Evolutionary conservation across 2,888 invertebrate genomes (phyloP), one percentile per base, ranked within the genome.

Genomic region (Morpho achilles): DNA sequence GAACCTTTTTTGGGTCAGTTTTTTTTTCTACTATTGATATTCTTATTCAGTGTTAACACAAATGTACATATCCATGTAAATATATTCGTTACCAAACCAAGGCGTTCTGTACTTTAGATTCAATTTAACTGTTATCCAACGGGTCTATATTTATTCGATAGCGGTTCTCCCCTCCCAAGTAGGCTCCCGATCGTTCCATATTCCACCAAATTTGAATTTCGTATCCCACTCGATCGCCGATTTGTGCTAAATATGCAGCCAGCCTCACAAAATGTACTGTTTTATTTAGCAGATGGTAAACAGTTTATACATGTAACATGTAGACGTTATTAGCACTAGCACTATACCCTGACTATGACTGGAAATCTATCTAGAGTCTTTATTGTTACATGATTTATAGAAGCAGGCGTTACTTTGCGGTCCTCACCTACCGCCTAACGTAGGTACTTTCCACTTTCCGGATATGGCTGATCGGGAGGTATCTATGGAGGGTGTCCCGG

Each of bases 181-280:
- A 48, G 41, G 64, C 62, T 52, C 70, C 63, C 68, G 69, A 66
- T 53, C 69, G 78, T 71, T 79, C 80, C 76, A 79, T 77, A 79
- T 80, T 82, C 76, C 69, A 79, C 71, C 56, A 53, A 59, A 84
- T 85, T 84, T 80, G 74, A 82, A 84, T 76, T 86, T 83, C 77
- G 73, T 76, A 81, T 78, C 58, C 63, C 64, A 63, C 67, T 67
- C 66, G 65, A 65, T 63, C 68, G 75, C 77, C 63, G 63, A 59
- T 75, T 71, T 72, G 81, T 76, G 74, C 78, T 84, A 79, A 84
- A 82, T 82, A 83, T 80, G 74, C 75, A 77, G 64, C 71, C 70
- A 63, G 69, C 10, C 74, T 69, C 58, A 57, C 42, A 16, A 56
- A 51, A 54, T 49, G 59, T 66, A 65, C 71, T 77, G 73, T 73